Evolutionary conservation across 2,888 invertebrate species (phyloP).

Genomic region (Hydroisotoma schaefferi): DNA sequence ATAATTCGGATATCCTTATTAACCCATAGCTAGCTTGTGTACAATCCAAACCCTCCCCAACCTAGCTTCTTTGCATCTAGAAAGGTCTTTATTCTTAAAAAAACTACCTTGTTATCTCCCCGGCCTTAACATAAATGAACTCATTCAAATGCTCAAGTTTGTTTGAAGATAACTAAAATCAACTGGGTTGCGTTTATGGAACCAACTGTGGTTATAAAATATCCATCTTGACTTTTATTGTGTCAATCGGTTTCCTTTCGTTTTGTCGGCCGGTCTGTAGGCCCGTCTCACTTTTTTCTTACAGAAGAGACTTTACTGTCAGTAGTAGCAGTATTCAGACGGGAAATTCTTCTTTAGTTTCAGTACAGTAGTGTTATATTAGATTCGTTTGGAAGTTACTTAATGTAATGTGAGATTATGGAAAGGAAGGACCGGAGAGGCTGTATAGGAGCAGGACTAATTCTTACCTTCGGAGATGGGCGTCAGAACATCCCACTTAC

Average conservation of each 20-base stretch:
- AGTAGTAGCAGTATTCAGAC: too few relatives aligned
- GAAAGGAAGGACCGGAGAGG: neutral
- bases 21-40: too few relatives aligned
- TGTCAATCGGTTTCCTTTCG: slow-evolving; percentile 30
- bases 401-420: slow-evolving; percentile 8
- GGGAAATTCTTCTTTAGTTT: neutral
- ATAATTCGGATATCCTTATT: too few relatives aligned
- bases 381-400: neutral
- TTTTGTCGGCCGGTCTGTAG: neutral
- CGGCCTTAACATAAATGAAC: too few relatives aligned
- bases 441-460: too few relatives aligned
- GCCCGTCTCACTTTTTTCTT: neutral
- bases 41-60: too few relatives aligned
- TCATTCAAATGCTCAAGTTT: too few relatives aligned
- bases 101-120: too few relatives aligned
- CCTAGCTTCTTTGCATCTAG: too few relatives aligned
- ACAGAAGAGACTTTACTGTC: slow-evolving; percentile 1
- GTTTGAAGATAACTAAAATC: neutral
- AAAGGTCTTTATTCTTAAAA: too few relatives aligned
- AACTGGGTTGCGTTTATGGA: neutral
- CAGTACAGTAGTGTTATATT: neutral
- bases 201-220: slow-evolving; percentile 27
- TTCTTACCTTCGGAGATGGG: slow-evolving; percentile 9
- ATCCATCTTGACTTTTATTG: slow-evolving; percentile 30
- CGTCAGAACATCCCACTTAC: slow-evolving; percentile 10